A percentile compares a stretch with the other conserved stretches of the same genome.
Conservation (phyloP, 2,113 vertebrate species). For the Nothocercus nigrocapillus region DNA sequence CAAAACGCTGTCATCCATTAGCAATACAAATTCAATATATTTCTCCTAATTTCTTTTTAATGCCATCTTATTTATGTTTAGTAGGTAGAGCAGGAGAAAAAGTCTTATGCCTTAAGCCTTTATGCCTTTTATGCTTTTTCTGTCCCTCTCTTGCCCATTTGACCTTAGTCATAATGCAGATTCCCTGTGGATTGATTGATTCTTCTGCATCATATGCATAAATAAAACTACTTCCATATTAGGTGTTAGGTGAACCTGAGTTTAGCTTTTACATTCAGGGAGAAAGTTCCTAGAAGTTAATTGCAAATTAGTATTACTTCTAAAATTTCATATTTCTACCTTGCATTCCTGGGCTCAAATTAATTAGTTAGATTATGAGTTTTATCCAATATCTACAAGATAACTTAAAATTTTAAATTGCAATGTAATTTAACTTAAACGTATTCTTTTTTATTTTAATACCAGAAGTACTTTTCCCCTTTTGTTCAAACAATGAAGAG, state of each 20-base stretch:
- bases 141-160: background rate
- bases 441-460: background rate
- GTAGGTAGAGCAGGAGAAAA: background rate
- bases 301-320: background rate
- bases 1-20: slow-evolving; percentile 10
- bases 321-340: background rate
- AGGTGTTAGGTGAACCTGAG: background rate
- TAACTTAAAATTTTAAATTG: background rate
- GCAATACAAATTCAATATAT: slow-evolving; percentile 30
- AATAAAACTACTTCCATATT: slow-evolving; percentile 11
- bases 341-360: background rate
- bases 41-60: slow-evolving; percentile 44
- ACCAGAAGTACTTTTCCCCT: background rate
- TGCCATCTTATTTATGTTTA: slow-evolving; percentile 13
- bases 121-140: background rate
- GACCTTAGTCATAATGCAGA: slow-evolving; percentile 9
- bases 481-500: background rate
- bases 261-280: background rate
- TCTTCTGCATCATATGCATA: slow-evolving; percentile 5
- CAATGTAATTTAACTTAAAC: background rate
- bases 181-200: slow-evolving; percentile 24
- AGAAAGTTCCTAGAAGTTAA: background rate
- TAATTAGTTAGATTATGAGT: background rate
- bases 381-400: background rate
- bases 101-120: background rate